Conservation (phyloP, 2,797 vertebrate species). For the Neosilurus mollespiculum region DNA sequence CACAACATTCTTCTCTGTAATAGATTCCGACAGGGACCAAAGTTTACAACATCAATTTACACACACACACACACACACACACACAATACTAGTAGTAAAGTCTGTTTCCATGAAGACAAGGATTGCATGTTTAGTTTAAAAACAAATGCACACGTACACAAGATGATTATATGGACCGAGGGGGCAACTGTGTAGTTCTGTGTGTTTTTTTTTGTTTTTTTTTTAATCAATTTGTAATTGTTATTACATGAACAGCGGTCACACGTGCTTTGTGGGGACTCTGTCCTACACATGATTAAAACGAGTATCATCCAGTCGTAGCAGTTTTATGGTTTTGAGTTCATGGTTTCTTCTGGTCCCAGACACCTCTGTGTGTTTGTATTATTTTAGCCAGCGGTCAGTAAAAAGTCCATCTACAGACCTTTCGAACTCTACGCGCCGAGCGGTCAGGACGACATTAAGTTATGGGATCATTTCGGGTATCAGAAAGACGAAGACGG, state of each 20-base stretch:
- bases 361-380: not conserved
- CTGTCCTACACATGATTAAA: not conserved
- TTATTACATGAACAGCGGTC: not conserved
- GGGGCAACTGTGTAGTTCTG: not conserved
- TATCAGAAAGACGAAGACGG: conserved; percentile 24
- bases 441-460: conserved; percentile 31
- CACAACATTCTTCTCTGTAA: no score
- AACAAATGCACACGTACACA: no score
- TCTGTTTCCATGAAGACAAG: not conserved
- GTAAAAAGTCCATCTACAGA: conserved; percentile 39
- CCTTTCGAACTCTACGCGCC: conserved; percentile 28
- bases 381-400: conserved; percentile 23
- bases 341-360: not conserved
- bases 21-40: no score
- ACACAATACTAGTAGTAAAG: not conserved
- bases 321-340: not conserved
- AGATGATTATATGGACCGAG: not conserved
- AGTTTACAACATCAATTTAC: no score
- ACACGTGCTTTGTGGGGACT: not conserved
- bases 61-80: not conserved
- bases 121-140: not conserved
- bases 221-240: not conserved
- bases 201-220: no score
- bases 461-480: conserved; percentile 45
- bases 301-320: not conserved